A percentile compares a stretch with the other conserved stretches of the same genome.
These are phyloP conservation scores for Brachypalpus laphriformis DNA, from an alignment of 2,888 invertebrate genomes.

Conservation along the genomic window DNA sequence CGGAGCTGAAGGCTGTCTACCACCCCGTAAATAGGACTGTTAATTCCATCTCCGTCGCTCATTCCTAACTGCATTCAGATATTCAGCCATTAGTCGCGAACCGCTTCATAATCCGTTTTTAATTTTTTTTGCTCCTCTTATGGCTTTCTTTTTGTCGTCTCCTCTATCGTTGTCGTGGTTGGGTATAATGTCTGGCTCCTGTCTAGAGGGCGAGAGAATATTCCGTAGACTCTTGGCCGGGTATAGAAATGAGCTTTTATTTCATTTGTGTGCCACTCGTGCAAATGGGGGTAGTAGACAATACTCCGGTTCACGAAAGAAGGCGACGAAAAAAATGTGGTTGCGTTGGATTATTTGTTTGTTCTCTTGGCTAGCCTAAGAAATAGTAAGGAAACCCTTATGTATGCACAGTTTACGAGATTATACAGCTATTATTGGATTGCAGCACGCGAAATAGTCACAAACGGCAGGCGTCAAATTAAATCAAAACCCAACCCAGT, in stretches of 20 bases:
- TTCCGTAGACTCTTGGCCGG: not conserved
- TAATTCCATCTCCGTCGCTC: not conserved
- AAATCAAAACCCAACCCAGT: conserved; percentile 59
- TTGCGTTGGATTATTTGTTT: not conserved
- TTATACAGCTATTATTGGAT: conserved; percentile 65
- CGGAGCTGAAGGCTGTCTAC: conserved; percentile 9
- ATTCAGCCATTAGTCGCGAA: conserved; percentile 45
- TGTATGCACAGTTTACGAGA: conserved; percentile 43
- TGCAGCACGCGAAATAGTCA: conserved; percentile 63
- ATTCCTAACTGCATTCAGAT: not conserved
- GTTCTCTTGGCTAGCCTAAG: conserved; percentile 1
- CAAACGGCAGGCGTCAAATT: conserved; percentile 66
- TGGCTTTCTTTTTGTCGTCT: conserved; percentile 7
- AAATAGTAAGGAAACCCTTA: not conserved
- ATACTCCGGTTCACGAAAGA: conserved; percentile 4
- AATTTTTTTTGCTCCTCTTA: conserved; percentile 38
- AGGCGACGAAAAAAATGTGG: not conserved
- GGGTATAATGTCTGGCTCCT: conserved; percentile 45
- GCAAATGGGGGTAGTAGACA: not conserved
- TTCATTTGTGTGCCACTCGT: conserved; percentile 1
- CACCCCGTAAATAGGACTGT: conserved; percentile 11
- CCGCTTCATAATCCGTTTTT: conserved; percentile 66
- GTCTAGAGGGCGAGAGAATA: conserved; percentile 27
- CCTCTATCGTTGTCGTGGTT: conserved; percentile 20
- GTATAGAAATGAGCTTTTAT: conserved; percentile 13